Conservation (phyloP, 2,888 invertebrate species). For the Cerastis rubricosa region DNA sequence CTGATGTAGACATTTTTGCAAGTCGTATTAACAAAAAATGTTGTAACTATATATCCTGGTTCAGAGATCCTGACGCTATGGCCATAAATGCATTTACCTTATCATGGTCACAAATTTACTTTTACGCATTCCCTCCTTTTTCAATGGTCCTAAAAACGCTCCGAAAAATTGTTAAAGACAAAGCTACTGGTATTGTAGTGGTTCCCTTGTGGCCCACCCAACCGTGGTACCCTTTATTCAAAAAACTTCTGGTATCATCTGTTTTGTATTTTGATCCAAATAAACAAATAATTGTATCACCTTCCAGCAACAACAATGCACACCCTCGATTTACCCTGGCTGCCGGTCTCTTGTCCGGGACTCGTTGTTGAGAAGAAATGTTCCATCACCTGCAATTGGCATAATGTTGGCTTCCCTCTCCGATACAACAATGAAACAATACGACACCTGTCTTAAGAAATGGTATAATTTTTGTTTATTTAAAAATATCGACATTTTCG, state of each 20-base stretch:
- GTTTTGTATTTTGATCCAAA: slow-evolving; percentile 3
- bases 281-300: slow-evolving; percentile 1
- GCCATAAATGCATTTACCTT: background rate
- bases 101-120: slow-evolving; percentile 4
- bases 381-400: background rate
- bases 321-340: slow-evolving; percentile 18
- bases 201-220: slow-evolving; percentile 2
- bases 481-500: too few species aligned
- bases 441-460: slow-evolving; percentile 10
- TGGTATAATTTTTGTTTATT: background rate
- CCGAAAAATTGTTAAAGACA: background rate
- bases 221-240: background rate
- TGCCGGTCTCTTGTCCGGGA: slow-evolving; percentile 18
- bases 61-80: slow-evolving; percentile 11
- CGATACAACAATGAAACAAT: background rate
- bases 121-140: slow-evolving; percentile 28
- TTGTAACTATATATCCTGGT: slow-evolving; percentile 18
- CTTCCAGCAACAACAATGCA: slow-evolving; percentile 3
- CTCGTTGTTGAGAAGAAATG: slow-evolving; percentile 6
- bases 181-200: slow-evolving; percentile 1
- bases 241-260: too few species aligned
- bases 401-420: slow-evolving; percentile 3
- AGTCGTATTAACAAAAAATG: slow-evolving; percentile 26
- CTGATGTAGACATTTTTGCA: slow-evolving; percentile 26
- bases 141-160: slow-evolving; percentile 8